Evolutionary conservation across 35 echinoderm and acorn worm genomes (phyloP).

Genomic region (Apostichopus parvimensis): DNA sequence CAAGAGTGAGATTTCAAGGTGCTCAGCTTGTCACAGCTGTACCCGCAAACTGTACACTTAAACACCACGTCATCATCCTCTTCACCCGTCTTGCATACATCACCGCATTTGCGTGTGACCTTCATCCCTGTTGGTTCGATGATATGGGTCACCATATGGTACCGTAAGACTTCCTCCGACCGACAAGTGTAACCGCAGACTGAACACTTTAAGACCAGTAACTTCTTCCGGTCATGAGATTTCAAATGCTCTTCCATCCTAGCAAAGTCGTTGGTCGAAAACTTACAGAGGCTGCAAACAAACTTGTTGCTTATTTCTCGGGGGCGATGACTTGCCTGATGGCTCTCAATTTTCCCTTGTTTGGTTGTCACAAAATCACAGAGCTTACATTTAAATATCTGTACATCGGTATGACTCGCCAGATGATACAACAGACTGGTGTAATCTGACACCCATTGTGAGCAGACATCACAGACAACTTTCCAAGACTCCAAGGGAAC

Average conservation of each 20-base stretch:
- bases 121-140: constrained; percentile 14
- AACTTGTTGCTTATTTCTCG: constrained; percentile 58
- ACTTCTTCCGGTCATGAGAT: constrained; percentile 64
- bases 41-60: constrained; percentile 92
- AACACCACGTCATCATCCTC: constrained; percentile 39
- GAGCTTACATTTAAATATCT: constrained; percentile 92
- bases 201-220: constrained; percentile 88
- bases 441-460: constrained; percentile 57
- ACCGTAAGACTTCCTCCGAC: constrained; percentile 60
- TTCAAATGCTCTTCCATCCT: constrained; percentile 80
- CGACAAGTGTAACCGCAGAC: constrained; percentile 85
- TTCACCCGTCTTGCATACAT: background rate
- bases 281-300: constrained; percentile 79
- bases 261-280: constrained; percentile 56
- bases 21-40: constrained; percentile 87
- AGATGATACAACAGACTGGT: constrained; percentile 78
- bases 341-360: constrained; percentile 60
- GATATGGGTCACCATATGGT: constrained; percentile 94
- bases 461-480: constrained; percentile 83
- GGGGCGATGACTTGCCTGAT: constrained; percentile 47
- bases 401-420: constrained; percentile 70
- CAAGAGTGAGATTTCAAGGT: constrained; percentile 97
- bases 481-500: constrained; percentile 42
- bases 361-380: constrained; percentile 96
- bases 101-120: background rate